Evolutionary conservation across 2,888 invertebrate species (phyloP).

Genomic region (Cerceris ruficornis): DNA sequence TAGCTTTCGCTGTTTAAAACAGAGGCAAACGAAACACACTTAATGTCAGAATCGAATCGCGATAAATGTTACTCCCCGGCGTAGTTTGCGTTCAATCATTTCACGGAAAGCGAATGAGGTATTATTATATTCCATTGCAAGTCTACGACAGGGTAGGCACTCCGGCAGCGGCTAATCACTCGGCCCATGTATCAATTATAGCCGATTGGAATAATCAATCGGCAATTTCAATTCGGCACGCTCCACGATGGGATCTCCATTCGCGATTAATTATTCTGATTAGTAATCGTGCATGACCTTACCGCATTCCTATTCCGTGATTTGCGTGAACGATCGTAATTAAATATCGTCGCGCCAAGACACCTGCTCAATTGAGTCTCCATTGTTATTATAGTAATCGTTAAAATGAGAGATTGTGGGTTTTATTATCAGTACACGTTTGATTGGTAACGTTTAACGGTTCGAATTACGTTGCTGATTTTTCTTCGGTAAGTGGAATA

Average conservation of each 20-base stretch:
- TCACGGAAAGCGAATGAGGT: slow-evolving; percentile 23
- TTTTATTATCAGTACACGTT: too few species aligned
- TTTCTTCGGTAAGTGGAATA: too few species aligned
- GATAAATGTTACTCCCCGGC: slow-evolving; percentile 11
- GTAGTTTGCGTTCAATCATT: slow-evolving; percentile 56
- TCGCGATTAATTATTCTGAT: slow-evolving; percentile 4
- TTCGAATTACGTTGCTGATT: too few species aligned
- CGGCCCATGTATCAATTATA: slow-evolving; percentile 46
- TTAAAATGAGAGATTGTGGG: too few species aligned
- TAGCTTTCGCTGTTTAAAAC: not conserved
- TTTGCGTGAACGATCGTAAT: slow-evolving; percentile 38
- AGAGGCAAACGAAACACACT: slow-evolving; percentile 3
- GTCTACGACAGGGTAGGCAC: not conserved
- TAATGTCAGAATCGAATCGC: slow-evolving; percentile 11
- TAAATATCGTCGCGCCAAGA: slow-evolving; percentile 36
- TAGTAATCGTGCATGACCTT: slow-evolving; percentile 1
- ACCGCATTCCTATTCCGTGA: not conserved
- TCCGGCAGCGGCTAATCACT: slow-evolving; percentile 15
- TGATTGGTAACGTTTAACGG: too few species aligned
- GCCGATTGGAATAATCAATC: slow-evolving; percentile 48
- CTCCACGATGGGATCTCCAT: slow-evolving; percentile 23
- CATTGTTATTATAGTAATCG: too few species aligned
- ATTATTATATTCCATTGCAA: slow-evolving; percentile 39
- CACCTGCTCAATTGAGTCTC: not conserved
- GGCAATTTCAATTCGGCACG: slow-evolving; percentile 26